Evolutionary conservation across 2,888 invertebrate species (phyloP).

Genomic region (Muschampia plurimacula): DNA sequence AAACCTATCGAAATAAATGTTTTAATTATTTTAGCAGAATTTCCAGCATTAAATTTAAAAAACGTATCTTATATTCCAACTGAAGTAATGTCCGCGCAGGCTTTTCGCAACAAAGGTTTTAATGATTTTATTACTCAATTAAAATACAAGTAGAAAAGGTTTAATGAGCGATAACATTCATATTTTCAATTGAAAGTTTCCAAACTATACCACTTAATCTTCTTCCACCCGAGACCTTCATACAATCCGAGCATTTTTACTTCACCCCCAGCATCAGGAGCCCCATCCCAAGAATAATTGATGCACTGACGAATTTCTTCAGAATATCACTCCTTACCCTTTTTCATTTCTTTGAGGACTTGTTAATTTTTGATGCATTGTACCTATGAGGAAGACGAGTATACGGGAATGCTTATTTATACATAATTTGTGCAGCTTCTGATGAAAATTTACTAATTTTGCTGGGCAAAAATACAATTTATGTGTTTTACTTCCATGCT

Average conservation of each 20-base stretch:
- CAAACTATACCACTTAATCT: not conserved
- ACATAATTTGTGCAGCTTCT: not conserved
- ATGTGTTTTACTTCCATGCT: no score
- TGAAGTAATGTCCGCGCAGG: no score
- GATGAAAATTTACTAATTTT: not conserved
- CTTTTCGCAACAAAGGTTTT: no score
- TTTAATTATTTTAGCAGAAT: no score
- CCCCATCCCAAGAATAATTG: not conserved
- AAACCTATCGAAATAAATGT: no score
- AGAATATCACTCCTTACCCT: not conserved
- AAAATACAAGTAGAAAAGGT: no score
- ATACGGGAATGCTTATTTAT: not conserved
- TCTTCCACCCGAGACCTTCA: not conserved
- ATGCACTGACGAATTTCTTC: constrained; percentile 1
- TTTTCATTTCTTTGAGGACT: constrained; percentile 8
- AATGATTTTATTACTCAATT: no score
- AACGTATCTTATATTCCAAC: no score
- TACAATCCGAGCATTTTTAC: constrained; percentile 5
- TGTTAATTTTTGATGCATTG: not conserved
- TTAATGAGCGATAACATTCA: no score
- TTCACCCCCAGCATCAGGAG: not conserved
- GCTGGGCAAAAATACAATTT: no score
- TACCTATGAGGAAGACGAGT: not conserved
- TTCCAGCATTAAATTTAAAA: no score
- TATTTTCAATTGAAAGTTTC: not conserved